These are phyloP conservation scores for Euura saliciscinereae DNA, from an alignment of 1,140 invertebrate genomes.

Conservation along the genomic window DNA sequence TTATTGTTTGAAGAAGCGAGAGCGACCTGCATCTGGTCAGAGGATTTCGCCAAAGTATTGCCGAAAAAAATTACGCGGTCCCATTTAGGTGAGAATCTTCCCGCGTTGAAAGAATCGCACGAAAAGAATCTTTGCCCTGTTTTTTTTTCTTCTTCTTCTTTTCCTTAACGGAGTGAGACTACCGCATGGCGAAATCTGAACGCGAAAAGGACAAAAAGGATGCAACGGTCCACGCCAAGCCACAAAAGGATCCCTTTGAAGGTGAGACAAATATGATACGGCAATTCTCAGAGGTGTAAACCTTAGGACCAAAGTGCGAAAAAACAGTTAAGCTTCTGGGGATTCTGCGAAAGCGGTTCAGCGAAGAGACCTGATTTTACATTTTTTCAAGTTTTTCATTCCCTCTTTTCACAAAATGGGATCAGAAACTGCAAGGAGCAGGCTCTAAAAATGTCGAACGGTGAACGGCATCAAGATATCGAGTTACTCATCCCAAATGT, in stretches of 20 bases:
- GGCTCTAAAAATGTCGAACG: neutral
- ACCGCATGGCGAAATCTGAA: neutral
- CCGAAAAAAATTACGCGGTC: neutral
- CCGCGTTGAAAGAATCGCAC: neutral
- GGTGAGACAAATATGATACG: constrained; percentile 3
- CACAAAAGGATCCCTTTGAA: neutral
- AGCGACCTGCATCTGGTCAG: neutral
- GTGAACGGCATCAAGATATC: neutral
- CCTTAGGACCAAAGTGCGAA: neutral
- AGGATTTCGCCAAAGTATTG: neutral
- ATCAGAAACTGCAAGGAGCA: neutral
- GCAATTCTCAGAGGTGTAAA: neutral
- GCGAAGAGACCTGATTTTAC: neutral
- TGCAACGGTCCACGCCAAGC: constrained; percentile 6
- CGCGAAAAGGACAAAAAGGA: neutral
- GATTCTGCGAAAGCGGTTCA: neutral
- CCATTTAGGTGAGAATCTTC: constrained; percentile 2
- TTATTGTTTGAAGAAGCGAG: neutral
- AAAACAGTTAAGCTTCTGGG: neutral
- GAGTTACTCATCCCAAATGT: neutral
- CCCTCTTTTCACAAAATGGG: neutral
- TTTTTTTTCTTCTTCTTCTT: neutral
- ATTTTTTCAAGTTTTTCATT: neutral
- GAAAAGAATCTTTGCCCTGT: neutral
- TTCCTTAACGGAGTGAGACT: neutral